Percentiles rank a stretch among this genome's conserved stretches.
phyloP scores from a whole-genome alignment of 1,140 invertebrate species.

The Drosophila arizonae region DNA sequence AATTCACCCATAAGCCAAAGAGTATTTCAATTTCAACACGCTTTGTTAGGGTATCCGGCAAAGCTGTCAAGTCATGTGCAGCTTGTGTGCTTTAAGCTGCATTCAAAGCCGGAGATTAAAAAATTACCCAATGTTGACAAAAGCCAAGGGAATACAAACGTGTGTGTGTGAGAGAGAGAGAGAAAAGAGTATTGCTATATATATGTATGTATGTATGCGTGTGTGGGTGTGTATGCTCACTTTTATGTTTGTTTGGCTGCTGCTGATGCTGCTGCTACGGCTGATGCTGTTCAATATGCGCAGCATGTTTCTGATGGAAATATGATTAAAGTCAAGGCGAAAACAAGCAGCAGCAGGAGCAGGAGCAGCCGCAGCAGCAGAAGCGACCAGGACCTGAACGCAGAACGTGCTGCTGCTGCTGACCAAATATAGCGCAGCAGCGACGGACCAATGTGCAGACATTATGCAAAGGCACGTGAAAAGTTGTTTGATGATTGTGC shows the following conservation, averaged over 20 bases:
- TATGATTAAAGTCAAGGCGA: constrained; percentile 78
- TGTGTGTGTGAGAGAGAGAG: constrained; percentile 1
- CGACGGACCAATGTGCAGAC: constrained; percentile 27
- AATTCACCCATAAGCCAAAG: too few species aligned
- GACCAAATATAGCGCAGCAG: constrained; percentile 24
- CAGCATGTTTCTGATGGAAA: constrained; percentile 67
- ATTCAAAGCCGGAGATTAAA: constrained; percentile 69
- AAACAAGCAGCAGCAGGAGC: constrained; percentile 50
- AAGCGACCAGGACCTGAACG: neutral
- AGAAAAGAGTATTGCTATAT: neutral
- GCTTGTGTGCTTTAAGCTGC: constrained; percentile 45
- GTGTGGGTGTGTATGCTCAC: constrained; percentile 14
- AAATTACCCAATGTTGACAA: constrained; percentile 71
- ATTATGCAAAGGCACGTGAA: constrained; percentile 77
- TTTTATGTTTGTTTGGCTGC: constrained; percentile 43
- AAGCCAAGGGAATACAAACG: constrained; percentile 31
- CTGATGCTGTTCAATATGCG: constrained; percentile 67
- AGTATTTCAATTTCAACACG: too few species aligned
- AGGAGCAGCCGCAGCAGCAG: constrained; percentile 17
- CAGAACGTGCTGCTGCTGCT: constrained; percentile 57
- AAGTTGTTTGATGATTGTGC: constrained; percentile 73
- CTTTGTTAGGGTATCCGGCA: constrained; percentile 1
- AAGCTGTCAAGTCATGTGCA: constrained; percentile 38
- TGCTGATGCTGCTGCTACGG: constrained; percentile 29
- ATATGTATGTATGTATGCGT: neutral